A percentile compares a stretch with the other conserved stretches of the same genome.
phyloP scores from a whole-genome alignment of 2,797 vertebrate genomes.

The Synaphobranchus kaupii region DNA sequence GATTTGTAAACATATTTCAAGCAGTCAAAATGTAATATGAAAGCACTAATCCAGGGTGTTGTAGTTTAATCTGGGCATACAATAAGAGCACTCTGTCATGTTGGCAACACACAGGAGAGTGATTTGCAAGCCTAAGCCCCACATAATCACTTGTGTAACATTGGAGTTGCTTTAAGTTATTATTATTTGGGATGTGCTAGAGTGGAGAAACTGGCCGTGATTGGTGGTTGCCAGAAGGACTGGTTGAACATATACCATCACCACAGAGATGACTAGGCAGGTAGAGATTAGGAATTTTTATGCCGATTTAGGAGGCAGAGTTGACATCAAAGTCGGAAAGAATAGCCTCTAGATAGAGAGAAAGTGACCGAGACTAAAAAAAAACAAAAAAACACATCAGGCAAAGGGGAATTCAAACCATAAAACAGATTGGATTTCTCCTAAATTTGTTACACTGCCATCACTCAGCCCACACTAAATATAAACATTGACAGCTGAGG shows the following conservation, averaged over 20 bases:
- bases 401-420: conserved; percentile 22
- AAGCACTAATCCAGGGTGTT: not conserved
- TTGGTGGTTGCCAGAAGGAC: not conserved
- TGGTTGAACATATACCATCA: conserved; percentile 18
- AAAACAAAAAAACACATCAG: conserved; percentile 33
- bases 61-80: not conserved
- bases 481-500: conserved; percentile 72
- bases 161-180: not conserved
- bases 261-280: conserved; percentile 35
- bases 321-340: conserved; percentile 38
- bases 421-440: conserved; percentile 55
- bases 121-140: not conserved
- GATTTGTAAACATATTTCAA: not conserved
- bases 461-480: conserved; percentile 61
- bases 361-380: conserved; percentile 16
- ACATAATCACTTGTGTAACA: too few species aligned
- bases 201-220: not conserved
- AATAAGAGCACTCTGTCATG: not conserved
- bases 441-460: conserved; percentile 54
- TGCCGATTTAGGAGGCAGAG: conserved; percentile 39
- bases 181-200: conserved; percentile 1
- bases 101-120: not conserved
- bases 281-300: conserved; percentile 39
- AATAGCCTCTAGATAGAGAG: conserved; percentile 22
- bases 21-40: conserved; percentile 1